Conservation (phyloP, 1,140 invertebrate genomes). For the Cyclargus thomasi region DNA sequence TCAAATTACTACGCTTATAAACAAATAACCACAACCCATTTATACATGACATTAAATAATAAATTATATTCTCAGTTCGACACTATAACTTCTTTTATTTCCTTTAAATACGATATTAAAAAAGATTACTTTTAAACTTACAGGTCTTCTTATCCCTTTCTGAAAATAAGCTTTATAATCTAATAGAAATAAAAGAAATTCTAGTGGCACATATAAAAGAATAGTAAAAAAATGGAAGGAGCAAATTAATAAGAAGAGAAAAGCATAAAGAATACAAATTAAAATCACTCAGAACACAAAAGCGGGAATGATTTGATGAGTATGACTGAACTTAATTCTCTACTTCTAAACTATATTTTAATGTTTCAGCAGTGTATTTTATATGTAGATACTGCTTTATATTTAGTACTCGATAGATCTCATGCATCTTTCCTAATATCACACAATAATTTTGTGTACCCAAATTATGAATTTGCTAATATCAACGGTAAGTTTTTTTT, state of each 20-base stretch:
- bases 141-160: neutral
- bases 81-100: neutral
- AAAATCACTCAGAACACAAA: conserved; percentile 9
- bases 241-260: conserved; percentile 15
- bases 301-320: conserved; percentile 28
- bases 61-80: neutral
- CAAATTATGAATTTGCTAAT: neutral
- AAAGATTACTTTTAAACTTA: neutral
- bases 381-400: neutral
- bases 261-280: conserved; percentile 12
- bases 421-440: neutral
- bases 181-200: neutral
- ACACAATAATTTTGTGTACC: neutral
- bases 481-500: neutral
- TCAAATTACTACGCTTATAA: neutral
- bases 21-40: neutral
- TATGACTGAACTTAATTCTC: neutral
- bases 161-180: neutral
- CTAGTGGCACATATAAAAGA: conserved; percentile 3
- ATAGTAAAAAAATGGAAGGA: conserved; percentile 4
- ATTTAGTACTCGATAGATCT: neutral
- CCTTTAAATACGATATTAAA: neutral
- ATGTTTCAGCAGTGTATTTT: neutral
- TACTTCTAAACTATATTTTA: neutral
- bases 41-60: neutral